Percentiles rank a stretch among this genome's conserved stretches.
phyloP scores from a whole-genome alignment of 2,797 vertebrate species.

The Schizothorax lantsangensis region DNA sequence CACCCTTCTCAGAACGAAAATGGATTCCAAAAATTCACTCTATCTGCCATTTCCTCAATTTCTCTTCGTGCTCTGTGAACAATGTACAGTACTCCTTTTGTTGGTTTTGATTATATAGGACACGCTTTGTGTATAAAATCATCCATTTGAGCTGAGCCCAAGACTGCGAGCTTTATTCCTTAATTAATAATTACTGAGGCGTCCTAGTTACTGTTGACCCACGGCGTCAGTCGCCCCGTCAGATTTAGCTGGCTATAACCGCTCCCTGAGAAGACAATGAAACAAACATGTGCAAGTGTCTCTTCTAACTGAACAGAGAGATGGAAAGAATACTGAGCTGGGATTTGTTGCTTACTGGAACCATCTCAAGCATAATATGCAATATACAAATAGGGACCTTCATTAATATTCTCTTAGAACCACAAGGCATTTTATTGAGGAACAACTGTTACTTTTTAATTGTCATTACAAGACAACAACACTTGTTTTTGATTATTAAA shows the following conservation, averaged over 20 bases:
- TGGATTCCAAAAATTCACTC: conserved; percentile 57
- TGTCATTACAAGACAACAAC: neutral
- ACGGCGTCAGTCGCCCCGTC: conserved; percentile 34
- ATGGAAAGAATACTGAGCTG: neutral
- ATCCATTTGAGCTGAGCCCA: conserved; percentile 63
- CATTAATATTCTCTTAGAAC: neutral
- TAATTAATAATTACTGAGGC: conserved; percentile 46
- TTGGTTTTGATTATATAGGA: conserved; percentile 61
- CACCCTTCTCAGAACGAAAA: conserved; percentile 62
- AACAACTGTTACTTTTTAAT: neutral
- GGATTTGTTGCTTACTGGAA: neutral
- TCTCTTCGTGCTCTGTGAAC: conserved; percentile 19
- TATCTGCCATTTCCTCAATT: neutral
- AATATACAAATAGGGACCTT: neutral
- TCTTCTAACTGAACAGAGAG: neutral
- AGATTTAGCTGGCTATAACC: conserved; percentile 2
- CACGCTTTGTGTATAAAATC: conserved; percentile 62
- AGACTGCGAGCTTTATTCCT: conserved; percentile 44
- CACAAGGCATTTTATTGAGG: neutral
- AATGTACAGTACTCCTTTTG: conserved; percentile 48
- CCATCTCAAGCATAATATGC: neutral
- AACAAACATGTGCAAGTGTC: conserved; percentile 18
- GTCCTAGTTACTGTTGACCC: conserved; percentile 48
- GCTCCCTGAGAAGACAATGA: conserved; percentile 7
- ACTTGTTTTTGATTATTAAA: neutral